A percentile compares a stretch with the other conserved stretches of the same genome.
phyloP scores from a whole-genome alignment of 2,797 vertebrate genomes.

The Tokudaia muenninki region DNA sequence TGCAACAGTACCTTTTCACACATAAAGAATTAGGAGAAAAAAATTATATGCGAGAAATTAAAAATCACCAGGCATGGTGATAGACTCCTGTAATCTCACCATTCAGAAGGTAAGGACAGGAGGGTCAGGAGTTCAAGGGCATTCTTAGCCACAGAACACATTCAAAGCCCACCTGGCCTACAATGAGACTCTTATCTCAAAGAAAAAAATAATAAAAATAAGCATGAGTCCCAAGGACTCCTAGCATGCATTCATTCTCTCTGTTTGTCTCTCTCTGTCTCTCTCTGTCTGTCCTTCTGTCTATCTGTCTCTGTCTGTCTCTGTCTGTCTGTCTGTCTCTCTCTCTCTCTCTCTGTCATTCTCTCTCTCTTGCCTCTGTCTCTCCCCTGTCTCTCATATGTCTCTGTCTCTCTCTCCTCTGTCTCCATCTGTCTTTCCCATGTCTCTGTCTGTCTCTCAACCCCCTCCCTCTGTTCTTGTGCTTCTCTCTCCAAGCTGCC shows the following conservation, averaged over 20 bases:
- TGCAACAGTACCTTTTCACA: background rate
- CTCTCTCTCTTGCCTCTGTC: too few species aligned
- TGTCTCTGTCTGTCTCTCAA: too few species aligned
- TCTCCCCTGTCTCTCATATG: background rate
- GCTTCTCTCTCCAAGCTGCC: background rate
- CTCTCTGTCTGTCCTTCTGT: too few species aligned
- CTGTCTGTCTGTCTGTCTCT: too few species aligned
- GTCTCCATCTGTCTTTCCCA: background rate
- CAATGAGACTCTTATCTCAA: background rate
- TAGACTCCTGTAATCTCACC: background rate
- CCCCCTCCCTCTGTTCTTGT: background rate
- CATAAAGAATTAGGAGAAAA: background rate
- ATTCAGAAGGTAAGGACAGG: background rate
- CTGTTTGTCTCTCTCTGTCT: too few species aligned
- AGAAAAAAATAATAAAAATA: background rate
- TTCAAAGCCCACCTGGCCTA: background rate
- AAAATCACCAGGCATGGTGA: background rate
- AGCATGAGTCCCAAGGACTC: background rate
- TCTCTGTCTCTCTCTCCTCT: background rate
- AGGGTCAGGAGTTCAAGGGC: background rate
- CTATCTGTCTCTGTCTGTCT: too few species aligned
- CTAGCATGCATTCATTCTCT: background rate
- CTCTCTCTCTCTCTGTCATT: background rate
- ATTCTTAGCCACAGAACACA: background rate
- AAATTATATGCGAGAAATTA: background rate